Conservation (phyloP, 64 coral and sea anemone species). For the Pachyseris speciosa region DNA sequence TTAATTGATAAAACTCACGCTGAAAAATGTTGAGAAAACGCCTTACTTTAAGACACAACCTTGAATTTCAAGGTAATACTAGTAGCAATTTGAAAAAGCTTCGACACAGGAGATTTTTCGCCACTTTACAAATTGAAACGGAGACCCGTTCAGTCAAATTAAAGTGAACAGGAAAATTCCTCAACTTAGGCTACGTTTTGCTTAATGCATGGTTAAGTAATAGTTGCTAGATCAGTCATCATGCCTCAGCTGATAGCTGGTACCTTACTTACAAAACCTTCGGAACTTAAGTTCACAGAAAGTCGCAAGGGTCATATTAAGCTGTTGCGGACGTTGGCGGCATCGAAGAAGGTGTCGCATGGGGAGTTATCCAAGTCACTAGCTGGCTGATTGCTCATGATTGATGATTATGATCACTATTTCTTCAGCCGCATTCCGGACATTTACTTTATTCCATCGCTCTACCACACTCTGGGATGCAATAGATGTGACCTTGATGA, state of each 20-base stretch:
- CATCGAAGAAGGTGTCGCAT: neutral
- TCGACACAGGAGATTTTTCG: no score
- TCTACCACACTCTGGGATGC: slow-evolving; percentile 49
- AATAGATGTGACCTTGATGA: slow-evolving; percentile 60
- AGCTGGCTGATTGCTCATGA: slow-evolving; percentile 4
- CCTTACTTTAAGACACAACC: no score
- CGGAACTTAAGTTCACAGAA: neutral
- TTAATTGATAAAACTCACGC: no score
- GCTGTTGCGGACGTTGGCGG: slow-evolving; percentile 11
- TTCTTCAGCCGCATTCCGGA: slow-evolving; percentile 47
- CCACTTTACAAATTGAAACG: no score
- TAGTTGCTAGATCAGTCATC: neutral
- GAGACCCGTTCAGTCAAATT: no score
- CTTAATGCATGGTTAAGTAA: no score
- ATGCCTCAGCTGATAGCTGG: neutral
- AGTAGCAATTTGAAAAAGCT: no score
- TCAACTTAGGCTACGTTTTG: neutral
- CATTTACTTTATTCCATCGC: slow-evolving; percentile 46
- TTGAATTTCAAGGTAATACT: no score
- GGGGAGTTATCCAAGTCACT: slow-evolving; percentile 51
- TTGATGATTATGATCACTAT: slow-evolving; percentile 5
- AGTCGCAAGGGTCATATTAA: neutral
- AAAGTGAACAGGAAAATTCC: neutral
- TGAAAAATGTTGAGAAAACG: no score
- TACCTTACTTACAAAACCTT: no score